Evolutionary conservation across 2,797 vertebrate genomes (phyloP).

Genomic region (Danio jaintianensis): DNA sequence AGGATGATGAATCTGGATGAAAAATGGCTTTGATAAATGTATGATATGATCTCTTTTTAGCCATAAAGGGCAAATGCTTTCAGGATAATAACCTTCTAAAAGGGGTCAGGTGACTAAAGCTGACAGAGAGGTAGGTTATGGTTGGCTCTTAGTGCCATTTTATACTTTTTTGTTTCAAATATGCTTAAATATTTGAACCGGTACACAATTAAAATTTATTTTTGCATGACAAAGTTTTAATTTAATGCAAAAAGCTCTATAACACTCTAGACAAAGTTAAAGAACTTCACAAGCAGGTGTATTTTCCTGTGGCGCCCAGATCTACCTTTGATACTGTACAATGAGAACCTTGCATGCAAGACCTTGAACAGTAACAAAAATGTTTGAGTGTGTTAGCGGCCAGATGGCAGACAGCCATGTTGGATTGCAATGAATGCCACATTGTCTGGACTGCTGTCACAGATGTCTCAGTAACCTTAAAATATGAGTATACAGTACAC

Average conservation of each 20-base stretch:
- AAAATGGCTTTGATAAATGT: slow-evolving; percentile 71
- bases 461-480: slow-evolving; percentile 28
- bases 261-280: neutral
- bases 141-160: neutral
- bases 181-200: neutral
- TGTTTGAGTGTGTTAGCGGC: neutral
- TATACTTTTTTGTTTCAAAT: neutral
- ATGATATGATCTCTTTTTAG: slow-evolving; percentile 68
- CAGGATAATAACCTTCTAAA: slow-evolving; percentile 32
- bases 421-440: slow-evolving; percentile 28
- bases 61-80: slow-evolving; percentile 63
- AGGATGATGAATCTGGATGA: slow-evolving; percentile 55
- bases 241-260: neutral
- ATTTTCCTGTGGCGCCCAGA: neutral
- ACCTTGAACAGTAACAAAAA: slow-evolving; percentile 23
- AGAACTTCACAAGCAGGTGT: neutral
- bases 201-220: neutral
- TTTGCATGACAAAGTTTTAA: neutral
- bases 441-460: slow-evolving; percentile 23
- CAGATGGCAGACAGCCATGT: slow-evolving; percentile 8
- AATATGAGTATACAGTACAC: neutral
- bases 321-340: neutral
- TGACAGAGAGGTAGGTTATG: slow-evolving; percentile 4
- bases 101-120: slow-evolving; percentile 1
- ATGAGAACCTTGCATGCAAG: neutral